A percentile compares a stretch with the other conserved stretches of the same genome.
Evolutionary conservation across 2,113 vertebrate species (phyloP).

Genomic region (Gymnogyps californianus): DNA sequence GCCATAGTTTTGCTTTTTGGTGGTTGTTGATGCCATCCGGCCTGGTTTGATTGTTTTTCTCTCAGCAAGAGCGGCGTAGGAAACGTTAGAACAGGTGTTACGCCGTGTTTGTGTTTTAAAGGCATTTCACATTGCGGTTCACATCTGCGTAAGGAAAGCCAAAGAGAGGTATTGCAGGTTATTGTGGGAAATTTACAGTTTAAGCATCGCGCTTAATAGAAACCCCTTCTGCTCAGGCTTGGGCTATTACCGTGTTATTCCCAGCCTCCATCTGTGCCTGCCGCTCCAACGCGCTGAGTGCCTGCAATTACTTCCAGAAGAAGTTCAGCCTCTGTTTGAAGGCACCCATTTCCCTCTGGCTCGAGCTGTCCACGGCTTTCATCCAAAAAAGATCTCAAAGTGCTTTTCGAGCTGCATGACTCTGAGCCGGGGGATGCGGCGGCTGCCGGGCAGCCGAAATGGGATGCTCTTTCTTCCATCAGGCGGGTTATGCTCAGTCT

Average conservation of each 20-base stretch:
- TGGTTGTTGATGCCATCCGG: not conserved
- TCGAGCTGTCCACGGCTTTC: rapidly evolving
- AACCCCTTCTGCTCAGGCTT: not conserved
- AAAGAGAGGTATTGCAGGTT: not conserved
- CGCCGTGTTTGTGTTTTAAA: not conserved
- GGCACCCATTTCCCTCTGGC: not conserved
- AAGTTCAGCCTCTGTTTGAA: not conserved
- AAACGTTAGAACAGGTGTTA: not conserved
- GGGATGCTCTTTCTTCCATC: not conserved
- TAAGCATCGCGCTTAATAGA: not conserved
- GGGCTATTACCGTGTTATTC: not conserved
- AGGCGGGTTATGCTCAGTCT: not conserved
- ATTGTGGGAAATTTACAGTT: not conserved
- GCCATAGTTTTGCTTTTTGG: not conserved
- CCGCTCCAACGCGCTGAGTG: not conserved
- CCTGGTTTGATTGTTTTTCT: not conserved
- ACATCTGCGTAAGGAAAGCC: not conserved
- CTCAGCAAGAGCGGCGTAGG: not conserved
- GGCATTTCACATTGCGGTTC: not conserved
- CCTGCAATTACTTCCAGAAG: not conserved
- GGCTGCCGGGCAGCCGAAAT: rapidly evolving
- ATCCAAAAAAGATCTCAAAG: not conserved
- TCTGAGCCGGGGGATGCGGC: not conserved
- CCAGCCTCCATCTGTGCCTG: not conserved
- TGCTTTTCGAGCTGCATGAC: not conserved